These are phyloP conservation scores for Agrotis segetum DNA, from an alignment of 2,888 invertebrate genomes.

Conservation along the genomic window DNA sequence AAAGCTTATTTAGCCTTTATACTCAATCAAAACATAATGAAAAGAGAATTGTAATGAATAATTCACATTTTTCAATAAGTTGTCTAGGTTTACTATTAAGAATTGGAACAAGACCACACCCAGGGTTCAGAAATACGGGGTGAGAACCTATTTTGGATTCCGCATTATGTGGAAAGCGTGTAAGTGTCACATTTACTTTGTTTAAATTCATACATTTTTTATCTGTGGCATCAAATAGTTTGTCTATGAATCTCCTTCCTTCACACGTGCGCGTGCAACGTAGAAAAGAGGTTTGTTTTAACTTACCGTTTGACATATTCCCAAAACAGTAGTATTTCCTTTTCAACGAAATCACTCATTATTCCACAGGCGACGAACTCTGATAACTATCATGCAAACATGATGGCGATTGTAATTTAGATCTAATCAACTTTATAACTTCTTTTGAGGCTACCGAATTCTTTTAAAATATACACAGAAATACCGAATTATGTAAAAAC, in stretches of 20 bases:
- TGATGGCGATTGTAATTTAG: slow-evolving; percentile 55
- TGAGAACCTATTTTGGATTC: background rate
- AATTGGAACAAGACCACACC: too few relatives aligned
- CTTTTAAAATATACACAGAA: slow-evolving; percentile 4
- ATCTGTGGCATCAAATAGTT: background rate
- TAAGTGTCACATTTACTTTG: background rate
- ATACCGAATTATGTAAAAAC: background rate
- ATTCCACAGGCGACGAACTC: slow-evolving; percentile 46
- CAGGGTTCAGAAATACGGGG: too few relatives aligned
- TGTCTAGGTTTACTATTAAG: too few relatives aligned
- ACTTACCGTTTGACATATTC: slow-evolving; percentile 88
- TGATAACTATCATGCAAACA: slow-evolving; percentile 55
- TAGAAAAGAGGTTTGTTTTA: slow-evolving; percentile 34
- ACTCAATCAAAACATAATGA: background rate
- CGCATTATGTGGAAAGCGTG: background rate
- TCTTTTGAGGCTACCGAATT: slow-evolving; percentile 17
- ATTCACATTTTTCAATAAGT: too few relatives aligned
- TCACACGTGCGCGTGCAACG: slow-evolving; percentile 1
- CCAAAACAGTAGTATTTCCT: slow-evolving; percentile 87
- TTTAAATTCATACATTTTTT: slow-evolving; percentile 13
- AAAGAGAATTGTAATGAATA: too few relatives aligned
- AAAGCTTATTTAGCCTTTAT: background rate
- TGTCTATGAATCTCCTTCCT: slow-evolving; percentile 1
- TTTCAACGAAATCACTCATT: slow-evolving; percentile 80
- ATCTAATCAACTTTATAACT: slow-evolving; percentile 51